phyloP scores from a whole-genome alignment of 2,113 vertebrate species.

The Ellobius talpinus region DNA sequence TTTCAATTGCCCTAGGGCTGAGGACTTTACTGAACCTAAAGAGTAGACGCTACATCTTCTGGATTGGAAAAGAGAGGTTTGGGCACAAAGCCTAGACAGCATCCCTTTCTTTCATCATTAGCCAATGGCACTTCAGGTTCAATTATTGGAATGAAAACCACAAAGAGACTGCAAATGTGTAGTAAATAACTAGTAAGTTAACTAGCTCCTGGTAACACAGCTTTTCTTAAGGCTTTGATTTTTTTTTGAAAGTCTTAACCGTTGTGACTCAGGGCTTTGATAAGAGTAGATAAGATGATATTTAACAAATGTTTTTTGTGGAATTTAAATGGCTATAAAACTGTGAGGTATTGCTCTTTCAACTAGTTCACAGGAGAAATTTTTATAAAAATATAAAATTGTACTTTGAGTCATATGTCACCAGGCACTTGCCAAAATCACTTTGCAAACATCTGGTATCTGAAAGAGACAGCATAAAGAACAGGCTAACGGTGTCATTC shows the following conservation, averaged over 20 bases:
- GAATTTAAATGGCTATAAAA: conserved; percentile 4
- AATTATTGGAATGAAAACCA: not conserved
- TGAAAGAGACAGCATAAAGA: not conserved
- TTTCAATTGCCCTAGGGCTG: not conserved
- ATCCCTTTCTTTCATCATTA: not conserved
- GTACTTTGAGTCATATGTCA: not conserved
- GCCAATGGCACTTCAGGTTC: not conserved
- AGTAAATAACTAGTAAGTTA: not conserved
- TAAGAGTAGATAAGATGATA: not conserved
- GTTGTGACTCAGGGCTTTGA: not conserved
- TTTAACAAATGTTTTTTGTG: not conserved
- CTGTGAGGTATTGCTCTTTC: not conserved
- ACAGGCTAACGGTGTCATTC: not conserved
- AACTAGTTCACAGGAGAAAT: not conserved
- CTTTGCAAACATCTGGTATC: not conserved
- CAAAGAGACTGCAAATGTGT: not conserved
- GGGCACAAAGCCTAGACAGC: not conserved
- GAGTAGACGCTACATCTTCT: not conserved
- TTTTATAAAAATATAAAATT: conserved; percentile 25
- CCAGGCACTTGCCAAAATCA: conserved; percentile 3
- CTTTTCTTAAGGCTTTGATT: not conserved
- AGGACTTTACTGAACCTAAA: not conserved
- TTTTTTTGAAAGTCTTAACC: conserved; percentile 24
- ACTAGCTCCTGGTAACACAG: not conserved
- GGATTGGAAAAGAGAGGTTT: not conserved